These are phyloP conservation scores for Rotaria socialis DNA, from an alignment of 2,888 invertebrate species.

Conservation along the genomic window DNA sequence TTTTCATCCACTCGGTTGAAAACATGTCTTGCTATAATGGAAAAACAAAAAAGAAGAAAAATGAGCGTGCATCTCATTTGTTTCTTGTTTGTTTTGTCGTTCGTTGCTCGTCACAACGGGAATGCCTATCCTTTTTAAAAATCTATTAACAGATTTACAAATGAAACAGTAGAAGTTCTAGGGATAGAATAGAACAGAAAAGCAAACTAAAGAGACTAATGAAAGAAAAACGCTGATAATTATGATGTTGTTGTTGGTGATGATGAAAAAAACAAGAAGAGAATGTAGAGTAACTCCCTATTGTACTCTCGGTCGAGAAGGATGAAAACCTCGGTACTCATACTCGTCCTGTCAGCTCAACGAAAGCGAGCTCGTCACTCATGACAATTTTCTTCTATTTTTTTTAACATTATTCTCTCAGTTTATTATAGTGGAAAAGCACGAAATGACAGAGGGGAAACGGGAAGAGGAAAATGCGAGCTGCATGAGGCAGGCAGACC, in stretches of 20 bases:
- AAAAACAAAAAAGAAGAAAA: not conserved
- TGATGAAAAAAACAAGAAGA: not conserved
- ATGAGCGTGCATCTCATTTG: not conserved
- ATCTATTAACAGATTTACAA: slow-evolving; percentile 21
- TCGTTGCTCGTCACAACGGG: not conserved
- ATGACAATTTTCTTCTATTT: not conserved
- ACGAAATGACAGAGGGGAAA: not conserved
- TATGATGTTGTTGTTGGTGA: not conserved
- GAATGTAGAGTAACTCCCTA: not conserved
- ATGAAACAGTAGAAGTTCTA: not conserved
- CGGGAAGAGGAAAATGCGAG: not conserved
- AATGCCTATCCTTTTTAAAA: not conserved
- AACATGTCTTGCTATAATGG: not conserved
- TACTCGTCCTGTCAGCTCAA: not conserved
- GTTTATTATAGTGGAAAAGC: not conserved
- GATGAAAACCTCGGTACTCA: not conserved
- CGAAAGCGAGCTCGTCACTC: not conserved
- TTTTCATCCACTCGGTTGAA: not conserved
- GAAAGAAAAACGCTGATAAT: not conserved
- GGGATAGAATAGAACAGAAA: not conserved
- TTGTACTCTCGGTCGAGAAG: not conserved
- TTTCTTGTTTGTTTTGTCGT: not conserved
- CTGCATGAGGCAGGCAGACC: not conserved
- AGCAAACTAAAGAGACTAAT: not conserved
- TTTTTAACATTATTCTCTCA: not conserved